Evolutionary conservation across 2,888 invertebrate species (phyloP).

Genomic region (Cataglyphis albicans): DNA sequence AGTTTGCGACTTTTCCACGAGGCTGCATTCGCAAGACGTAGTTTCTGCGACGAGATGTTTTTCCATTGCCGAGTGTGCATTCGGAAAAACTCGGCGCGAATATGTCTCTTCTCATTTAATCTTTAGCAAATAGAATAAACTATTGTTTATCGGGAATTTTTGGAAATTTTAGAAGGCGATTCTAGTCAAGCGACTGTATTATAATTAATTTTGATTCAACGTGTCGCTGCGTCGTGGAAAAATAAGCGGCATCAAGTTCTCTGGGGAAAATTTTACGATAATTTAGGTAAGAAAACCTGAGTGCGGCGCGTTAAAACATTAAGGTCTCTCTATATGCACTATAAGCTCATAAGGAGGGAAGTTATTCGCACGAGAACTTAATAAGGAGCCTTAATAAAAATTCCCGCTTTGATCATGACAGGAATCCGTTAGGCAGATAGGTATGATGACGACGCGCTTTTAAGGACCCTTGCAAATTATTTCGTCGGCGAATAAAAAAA

Average conservation of each 20-base stretch:
- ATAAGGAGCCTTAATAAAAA: constrained; percentile 46
- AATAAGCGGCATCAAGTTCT: background rate
- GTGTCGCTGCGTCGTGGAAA: background rate
- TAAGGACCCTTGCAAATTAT: constrained; percentile 61
- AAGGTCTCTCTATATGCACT: background rate
- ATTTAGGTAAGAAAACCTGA: background rate
- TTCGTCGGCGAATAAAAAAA: constrained; percentile 28
- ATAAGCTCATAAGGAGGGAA: background rate
- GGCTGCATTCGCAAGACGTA: background rate
- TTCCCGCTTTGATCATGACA: constrained; percentile 62
- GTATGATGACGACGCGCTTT: constrained; percentile 29
- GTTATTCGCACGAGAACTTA: constrained; percentile 20
- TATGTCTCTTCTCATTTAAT: background rate
- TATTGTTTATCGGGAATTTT: constrained; percentile 1
- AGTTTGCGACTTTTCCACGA: constrained; percentile 28
- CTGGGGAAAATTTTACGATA: background rate
- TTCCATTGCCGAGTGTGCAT: background rate
- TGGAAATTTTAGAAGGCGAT: background rate
- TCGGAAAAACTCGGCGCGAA: constrained; percentile 8
- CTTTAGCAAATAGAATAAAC: background rate
- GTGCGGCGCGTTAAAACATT: background rate
- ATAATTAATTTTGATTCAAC: constrained; percentile 7
- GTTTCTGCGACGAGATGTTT: constrained; percentile 20
- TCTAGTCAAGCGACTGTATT: background rate
- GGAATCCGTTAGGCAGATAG: background rate